Evolutionary conservation across 2,113 vertebrate species (phyloP).

Genomic region (Zeus faber): DNA sequence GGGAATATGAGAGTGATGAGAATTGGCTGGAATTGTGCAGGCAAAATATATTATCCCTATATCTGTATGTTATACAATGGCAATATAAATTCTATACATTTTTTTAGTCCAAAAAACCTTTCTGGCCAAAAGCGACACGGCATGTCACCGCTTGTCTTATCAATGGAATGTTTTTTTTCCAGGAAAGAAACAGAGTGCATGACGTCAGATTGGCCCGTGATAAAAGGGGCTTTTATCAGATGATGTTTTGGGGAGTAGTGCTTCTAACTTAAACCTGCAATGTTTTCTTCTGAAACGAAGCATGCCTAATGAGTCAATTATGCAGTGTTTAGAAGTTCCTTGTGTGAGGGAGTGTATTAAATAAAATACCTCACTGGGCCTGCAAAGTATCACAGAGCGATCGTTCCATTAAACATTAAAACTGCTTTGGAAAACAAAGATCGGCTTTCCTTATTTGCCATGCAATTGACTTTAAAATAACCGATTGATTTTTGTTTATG

Average conservation of each 20-base stretch:
- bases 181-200: constrained; percentile 17
- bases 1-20: no score
- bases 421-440: constrained; percentile 1
- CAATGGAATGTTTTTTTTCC: constrained; percentile 33
- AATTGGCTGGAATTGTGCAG: constrained; percentile 3
- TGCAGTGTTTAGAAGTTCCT: constrained; percentile 20
- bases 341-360: constrained; percentile 27
- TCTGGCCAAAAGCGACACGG: constrained; percentile 6
- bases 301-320: constrained; percentile 25
- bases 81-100: not conserved
- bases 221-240: constrained; percentile 31
- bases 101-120: not conserved
- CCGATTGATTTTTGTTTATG: not conserved
- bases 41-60: not conserved
- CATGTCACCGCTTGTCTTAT: constrained; percentile 22
- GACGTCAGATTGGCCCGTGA: constrained; percentile 23
- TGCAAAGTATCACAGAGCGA: constrained; percentile 32
- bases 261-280: constrained; percentile 10
- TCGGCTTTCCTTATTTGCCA: not conserved
- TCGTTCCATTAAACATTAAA: constrained; percentile 9
- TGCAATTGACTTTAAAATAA: not conserved
- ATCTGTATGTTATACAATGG: not conserved
- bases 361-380: constrained; percentile 12
- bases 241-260: constrained; percentile 31
- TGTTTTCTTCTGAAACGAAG: constrained; percentile 15